Conservation (phyloP, 2,113 vertebrate genomes). For the Maccullochella peelii region DNA sequence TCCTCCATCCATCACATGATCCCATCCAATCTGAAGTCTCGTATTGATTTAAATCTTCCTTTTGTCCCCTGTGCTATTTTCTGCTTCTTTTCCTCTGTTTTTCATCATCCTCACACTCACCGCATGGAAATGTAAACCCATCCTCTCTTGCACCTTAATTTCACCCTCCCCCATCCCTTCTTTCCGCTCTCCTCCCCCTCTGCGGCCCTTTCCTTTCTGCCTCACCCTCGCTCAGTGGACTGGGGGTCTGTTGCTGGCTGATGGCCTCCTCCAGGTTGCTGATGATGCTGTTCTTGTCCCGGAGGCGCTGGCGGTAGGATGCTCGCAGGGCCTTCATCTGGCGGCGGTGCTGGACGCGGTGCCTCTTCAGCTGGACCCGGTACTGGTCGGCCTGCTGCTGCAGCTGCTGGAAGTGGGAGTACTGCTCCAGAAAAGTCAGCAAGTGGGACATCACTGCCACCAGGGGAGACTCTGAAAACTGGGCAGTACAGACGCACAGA, state of each 20-base stretch:
- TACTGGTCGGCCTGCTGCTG: conserved; percentile 87
- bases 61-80: neutral
- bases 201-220: neutral
- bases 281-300: conserved; percentile 86
- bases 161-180: conserved; percentile 31
- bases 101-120: conserved; percentile 11
- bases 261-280: conserved; percentile 85
- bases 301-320: conserved; percentile 84
- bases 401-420: conserved; percentile 88
- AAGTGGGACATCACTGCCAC: conserved; percentile 87
- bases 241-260: conserved; percentile 77
- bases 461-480: conserved; percentile 84
- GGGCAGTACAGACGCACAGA: conserved; percentile 19
- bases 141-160: conserved; percentile 10
- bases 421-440: conserved; percentile 88
- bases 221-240: conserved; percentile 80
- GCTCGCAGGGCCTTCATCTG: conserved; percentile 84
- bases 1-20: conserved; percentile 33
- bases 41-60: conserved; percentile 19
- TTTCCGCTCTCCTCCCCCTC: neutral
- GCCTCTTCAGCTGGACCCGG: conserved; percentile 82
- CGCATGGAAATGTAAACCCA: conserved; percentile 1
- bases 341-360: conserved; percentile 81
- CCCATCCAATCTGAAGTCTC: conserved; percentile 22
- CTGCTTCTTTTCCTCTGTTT: conserved; percentile 22